Evolutionary conservation across 1,140 invertebrate genomes (phyloP), one percentile per base, ranked within the genome.

Genomic region (Lithobius niger): DNA sequence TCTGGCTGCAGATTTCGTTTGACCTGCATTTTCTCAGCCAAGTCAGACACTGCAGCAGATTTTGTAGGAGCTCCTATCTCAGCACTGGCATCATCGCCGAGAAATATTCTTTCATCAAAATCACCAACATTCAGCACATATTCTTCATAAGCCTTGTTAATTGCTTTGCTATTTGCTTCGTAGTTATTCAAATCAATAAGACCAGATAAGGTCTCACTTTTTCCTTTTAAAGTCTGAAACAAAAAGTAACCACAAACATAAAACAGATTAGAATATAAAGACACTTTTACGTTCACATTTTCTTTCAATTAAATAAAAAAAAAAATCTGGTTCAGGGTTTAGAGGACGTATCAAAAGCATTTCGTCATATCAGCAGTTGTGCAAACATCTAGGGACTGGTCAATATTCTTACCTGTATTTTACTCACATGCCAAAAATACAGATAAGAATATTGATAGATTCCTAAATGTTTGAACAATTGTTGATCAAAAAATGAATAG

Each of bases 51-150:
- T 21, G 68, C 69, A 45, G 71, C 60, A 47, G 64, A 63, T 67
- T 69, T 64, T 21, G 27, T 28, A 44, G 19, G 58, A n/a, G 61
- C 27, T 13, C 82, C 83, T 58, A 87, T 83, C 64, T 86, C 82
- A 60, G 79, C 77, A 61, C 76, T 77, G 1, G 84, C 80, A 67
- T 82, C 78, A 21, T 79, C 75, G 42, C 75, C 79, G 66, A 76
- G 63, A 73, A 97, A 92, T 66, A 97, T 89, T 66, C 92, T 79
- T 72, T 99, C 95, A 67, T 99, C 94, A 71, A 97, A 93, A 73
- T 97, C 91, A 2, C 92, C 91, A 52, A 86, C 82, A 67, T 81
- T 92, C 15, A 96, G 70, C 31, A 97, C 84, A 71, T 88, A 88
- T 58, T 86, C 84, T 68, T 97, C 93, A 67, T 98, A 97, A 24